phyloP scores from a whole-genome alignment of 2,797 vertebrate species.

The Rhabdophis nuchalis region DNA sequence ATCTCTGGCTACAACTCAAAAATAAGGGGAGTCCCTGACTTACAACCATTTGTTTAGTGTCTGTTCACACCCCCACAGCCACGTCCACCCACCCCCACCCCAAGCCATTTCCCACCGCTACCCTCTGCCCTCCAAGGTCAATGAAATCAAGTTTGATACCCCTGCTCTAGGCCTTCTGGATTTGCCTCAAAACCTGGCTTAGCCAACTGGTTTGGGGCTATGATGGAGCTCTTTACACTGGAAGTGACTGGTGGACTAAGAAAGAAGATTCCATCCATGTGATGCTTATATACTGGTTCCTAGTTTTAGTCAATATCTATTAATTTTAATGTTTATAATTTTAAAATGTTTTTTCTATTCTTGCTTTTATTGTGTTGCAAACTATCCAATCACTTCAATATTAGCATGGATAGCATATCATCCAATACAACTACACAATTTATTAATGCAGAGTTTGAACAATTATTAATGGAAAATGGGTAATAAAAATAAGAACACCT shows the following conservation, averaged over 20 bases:
- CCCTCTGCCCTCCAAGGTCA: too few species aligned
- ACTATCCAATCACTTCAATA: background rate
- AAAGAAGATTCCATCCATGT: background rate
- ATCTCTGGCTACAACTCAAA: too few species aligned
- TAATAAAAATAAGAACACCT: background rate
- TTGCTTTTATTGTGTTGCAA: background rate
- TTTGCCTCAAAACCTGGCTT: background rate
- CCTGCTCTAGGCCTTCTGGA: background rate
- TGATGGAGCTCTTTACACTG: background rate
- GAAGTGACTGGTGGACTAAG: background rate
- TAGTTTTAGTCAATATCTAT: background rate
- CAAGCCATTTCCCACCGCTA: too few species aligned
- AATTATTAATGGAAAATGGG: background rate
- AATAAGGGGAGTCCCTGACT: too few species aligned
- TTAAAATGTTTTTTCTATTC: background rate
- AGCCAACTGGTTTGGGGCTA: background rate
- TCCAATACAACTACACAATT: background rate
- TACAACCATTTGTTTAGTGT: too few species aligned
- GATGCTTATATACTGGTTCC: background rate
- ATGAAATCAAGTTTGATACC: too few species aligned
- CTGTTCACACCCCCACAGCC: too few species aligned
- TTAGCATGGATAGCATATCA: background rate
- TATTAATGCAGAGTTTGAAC: background rate
- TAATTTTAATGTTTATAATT: background rate
- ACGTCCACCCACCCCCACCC: too few species aligned